A percentile compares a stretch with the other conserved stretches of the same genome.
These are phyloP conservation scores for Cheirogaleus major DNA, from an alignment of 2,797 vertebrate genomes.

Conservation along the genomic window DNA sequence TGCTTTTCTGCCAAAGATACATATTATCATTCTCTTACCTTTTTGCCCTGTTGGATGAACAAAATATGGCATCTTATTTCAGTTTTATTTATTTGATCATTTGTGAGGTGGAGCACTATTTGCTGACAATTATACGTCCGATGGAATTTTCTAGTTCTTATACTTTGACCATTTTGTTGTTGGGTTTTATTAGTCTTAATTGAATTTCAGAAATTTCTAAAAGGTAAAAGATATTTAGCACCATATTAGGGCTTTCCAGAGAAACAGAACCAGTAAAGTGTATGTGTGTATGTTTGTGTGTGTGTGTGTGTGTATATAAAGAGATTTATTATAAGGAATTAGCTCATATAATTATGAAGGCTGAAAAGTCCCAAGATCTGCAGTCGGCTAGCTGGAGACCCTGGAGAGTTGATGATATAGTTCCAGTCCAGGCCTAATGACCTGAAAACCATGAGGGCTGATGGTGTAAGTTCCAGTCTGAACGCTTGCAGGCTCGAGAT, in stretches of 20 bases:
- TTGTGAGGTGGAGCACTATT: not conserved
- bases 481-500: not conserved
- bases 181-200: not conserved
- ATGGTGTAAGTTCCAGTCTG: not conserved
- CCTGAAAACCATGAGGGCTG: not conserved
- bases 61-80: not conserved
- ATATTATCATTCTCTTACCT: not conserved
- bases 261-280: not conserved
- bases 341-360: not conserved
- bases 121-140: not conserved
- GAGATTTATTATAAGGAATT: not conserved
- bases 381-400: not conserved
- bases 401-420: not conserved
- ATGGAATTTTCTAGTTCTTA: not conserved
- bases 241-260: not conserved
- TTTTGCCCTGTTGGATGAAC: not conserved
- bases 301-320: not conserved
- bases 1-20: not conserved
- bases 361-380: not conserved
- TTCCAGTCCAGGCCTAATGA: not conserved
- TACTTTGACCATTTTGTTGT: not conserved
- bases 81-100: not conserved
- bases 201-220: constrained; percentile 4
- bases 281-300: not conserved
- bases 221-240: not conserved